Evolutionary conservation across 2,888 invertebrate species (phyloP).

Genomic region (Orthonychiurus folsomi): DNA sequence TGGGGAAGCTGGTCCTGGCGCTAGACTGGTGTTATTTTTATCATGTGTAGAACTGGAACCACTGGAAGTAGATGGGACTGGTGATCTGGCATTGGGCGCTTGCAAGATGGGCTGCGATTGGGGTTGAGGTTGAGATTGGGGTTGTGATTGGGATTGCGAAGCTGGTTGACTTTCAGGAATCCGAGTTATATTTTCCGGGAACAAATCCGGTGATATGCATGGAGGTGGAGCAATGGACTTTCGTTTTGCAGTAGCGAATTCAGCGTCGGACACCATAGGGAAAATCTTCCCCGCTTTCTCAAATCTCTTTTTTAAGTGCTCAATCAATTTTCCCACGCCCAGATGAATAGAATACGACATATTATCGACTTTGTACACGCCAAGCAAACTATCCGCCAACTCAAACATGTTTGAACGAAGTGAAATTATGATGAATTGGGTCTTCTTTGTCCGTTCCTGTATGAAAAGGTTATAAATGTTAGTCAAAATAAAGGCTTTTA

Average conservation of each 20-base stretch:
- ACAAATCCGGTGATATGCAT: background rate
- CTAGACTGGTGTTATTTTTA: too few species aligned
- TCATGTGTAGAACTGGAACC: too few species aligned
- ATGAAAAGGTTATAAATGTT: conserved; percentile 10
- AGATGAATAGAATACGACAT: conserved; percentile 39
- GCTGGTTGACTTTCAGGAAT: background rate
- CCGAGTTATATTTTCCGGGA: background rate
- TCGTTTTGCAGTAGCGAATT: background rate
- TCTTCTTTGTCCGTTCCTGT: conserved; percentile 90
- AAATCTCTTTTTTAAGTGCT: conserved; percentile 11
- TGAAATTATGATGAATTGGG: conserved; percentile 97
- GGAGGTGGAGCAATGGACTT: background rate
- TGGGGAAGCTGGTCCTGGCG: too few species aligned
- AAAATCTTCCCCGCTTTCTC: conserved; percentile 10
- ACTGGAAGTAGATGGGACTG: too few species aligned
- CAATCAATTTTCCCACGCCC: conserved; percentile 28
- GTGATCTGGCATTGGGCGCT: too few species aligned
- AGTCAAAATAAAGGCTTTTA: background rate
- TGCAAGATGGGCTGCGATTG: too few species aligned
- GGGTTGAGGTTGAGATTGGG: too few species aligned
- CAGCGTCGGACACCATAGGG: background rate
- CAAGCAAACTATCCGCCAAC: conserved; percentile 78
- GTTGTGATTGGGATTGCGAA: too few species aligned
- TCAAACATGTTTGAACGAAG: conserved; percentile 97
- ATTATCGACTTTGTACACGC: conserved; percentile 89